Evolutionary conservation across 2,113 vertebrate genomes (phyloP).

Genomic region (Tragelaphus buxtoni): DNA sequence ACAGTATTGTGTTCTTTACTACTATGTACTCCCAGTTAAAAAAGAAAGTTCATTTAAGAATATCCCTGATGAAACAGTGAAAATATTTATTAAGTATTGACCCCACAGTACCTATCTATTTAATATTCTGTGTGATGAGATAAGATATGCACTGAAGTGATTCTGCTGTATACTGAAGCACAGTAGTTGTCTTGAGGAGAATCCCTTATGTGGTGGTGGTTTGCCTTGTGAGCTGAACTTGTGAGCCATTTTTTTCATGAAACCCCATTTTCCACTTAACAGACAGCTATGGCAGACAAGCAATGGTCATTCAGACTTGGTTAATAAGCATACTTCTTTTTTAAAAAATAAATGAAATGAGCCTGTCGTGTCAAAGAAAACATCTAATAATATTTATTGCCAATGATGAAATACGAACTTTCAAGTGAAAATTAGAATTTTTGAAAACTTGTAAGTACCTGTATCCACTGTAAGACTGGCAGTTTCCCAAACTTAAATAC

Average conservation of each 20-base stretch:
- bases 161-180: background rate
- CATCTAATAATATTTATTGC: background rate
- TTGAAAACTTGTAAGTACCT: background rate
- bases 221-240: background rate
- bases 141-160: background rate
- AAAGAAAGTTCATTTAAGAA: background rate
- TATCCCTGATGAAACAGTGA: background rate
- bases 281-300: slow-evolving; percentile 28
- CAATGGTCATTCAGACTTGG: background rate
- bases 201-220: background rate
- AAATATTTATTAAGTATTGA: background rate
- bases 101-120: background rate
- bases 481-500: background rate
- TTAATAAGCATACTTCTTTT: background rate
- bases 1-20: background rate
- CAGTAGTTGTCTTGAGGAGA: background rate
- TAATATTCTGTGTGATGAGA: background rate
- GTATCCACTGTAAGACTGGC: background rate
- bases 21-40: background rate
- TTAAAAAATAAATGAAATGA: slow-evolving; percentile 7
- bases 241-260: background rate
- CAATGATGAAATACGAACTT: slow-evolving; percentile 22
- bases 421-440: background rate
- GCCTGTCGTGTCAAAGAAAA: slow-evolving; percentile 15
- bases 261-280: background rate